Percentiles rank a stretch among this genome's conserved stretches.
These are phyloP conservation scores for Lasioglossum marginatum DNA, from an alignment of 2,888 invertebrate species.

Conservation along the genomic window DNA sequence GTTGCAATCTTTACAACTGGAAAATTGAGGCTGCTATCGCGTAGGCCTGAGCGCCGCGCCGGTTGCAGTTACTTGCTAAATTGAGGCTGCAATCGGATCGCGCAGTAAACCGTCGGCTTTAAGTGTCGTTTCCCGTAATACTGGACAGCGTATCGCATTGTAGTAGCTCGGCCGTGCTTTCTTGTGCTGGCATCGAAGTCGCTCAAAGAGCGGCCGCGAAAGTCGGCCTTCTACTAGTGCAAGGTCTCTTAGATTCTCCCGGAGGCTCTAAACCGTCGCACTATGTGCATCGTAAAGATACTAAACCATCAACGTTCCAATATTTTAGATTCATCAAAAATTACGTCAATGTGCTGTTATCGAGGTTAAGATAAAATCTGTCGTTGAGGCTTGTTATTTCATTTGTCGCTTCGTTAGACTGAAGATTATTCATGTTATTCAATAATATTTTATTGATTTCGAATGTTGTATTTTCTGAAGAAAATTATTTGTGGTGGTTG, in stretches of 20 bases:
- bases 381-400: neutral
- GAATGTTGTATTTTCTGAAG: neutral
- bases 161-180: neutral
- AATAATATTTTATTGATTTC: neutral
- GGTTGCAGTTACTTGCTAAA: conserved; percentile 50
- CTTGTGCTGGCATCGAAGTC: conserved; percentile 15
- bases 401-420: neutral
- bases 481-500: neutral
- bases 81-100: conserved; percentile 34
- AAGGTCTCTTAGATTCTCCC: conserved; percentile 26
- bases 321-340: neutral
- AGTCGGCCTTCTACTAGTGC: conserved; percentile 41
- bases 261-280: neutral
- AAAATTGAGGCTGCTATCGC: neutral
- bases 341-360: neutral
- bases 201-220: conserved; percentile 36
- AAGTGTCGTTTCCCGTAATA: conserved; percentile 17
- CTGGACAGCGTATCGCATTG: neutral
- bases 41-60: neutral
- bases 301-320: neutral
- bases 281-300: neutral
- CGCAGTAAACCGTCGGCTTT: conserved; percentile 41
- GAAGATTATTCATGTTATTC: neutral
- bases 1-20: neutral
- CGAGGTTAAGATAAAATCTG: neutral